Evolutionary conservation across 2,888 invertebrate genomes (phyloP).

Genomic region (Coelopa pilipes): DNA sequence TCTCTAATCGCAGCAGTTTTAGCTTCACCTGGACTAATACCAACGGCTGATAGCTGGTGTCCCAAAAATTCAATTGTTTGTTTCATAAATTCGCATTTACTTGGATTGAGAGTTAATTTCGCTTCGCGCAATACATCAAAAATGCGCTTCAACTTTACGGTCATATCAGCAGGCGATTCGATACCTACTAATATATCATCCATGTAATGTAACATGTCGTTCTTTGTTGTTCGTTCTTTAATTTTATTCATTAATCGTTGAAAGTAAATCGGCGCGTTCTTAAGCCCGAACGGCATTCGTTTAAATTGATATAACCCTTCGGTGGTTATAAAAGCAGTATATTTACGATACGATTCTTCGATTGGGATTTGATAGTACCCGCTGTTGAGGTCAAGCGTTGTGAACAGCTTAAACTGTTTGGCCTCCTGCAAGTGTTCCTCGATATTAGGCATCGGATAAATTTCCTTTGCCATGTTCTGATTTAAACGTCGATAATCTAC

Average conservation of each 20-base stretch:
- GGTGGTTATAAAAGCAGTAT: constrained; percentile 31
- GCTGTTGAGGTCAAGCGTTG: constrained; percentile 24
- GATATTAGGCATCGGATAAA: constrained; percentile 34
- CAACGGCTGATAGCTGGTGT: too few relatives aligned
- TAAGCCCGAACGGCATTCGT: constrained; percentile 35
- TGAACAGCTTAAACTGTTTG: constrained; percentile 30
- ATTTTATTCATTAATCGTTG: constrained; percentile 30
- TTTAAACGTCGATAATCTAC: constrained; percentile 25
- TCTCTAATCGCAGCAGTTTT: too few relatives aligned
- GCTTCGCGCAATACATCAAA: constrained; percentile 22
- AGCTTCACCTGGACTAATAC: too few relatives aligned
- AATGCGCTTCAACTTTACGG: constrained; percentile 24
- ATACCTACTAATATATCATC: constrained; percentile 35
- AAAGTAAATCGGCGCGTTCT: constrained; percentile 35
- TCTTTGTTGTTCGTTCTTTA: neutral
- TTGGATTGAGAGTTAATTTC: constrained; percentile 35
- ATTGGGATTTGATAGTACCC: constrained; percentile 31
- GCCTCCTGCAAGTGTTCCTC: constrained; percentile 37
- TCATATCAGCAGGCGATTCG: constrained; percentile 20
- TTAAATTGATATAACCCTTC: constrained; percentile 32
- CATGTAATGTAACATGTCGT: constrained; percentile 16
- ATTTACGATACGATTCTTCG: constrained; percentile 3
- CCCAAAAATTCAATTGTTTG: too few relatives aligned
- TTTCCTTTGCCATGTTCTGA: constrained; percentile 1
- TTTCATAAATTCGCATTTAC: constrained; percentile 38